Percentiles rank a stretch among this genome's conserved stretches.
Evolutionary conservation across 2,888 invertebrate genomes (phyloP).

Genomic region (Drosophila pseudotalamancana): DNA sequence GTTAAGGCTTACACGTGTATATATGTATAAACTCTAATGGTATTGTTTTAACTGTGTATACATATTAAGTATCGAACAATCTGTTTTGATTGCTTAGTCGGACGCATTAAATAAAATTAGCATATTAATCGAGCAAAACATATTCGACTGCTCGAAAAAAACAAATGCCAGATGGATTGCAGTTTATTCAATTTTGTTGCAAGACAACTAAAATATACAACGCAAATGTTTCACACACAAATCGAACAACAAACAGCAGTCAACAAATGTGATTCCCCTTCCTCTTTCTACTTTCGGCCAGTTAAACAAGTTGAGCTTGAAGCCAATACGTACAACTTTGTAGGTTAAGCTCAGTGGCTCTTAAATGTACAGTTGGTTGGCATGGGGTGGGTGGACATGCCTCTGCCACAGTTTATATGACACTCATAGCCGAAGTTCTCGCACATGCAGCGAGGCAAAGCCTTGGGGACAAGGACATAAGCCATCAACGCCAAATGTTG

Average conservation of each 20-base stretch:
- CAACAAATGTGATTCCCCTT: neutral
- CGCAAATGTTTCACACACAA: slow-evolving; percentile 5
- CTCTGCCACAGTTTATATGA: slow-evolving; percentile 22
- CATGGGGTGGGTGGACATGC: slow-evolving; percentile 10
- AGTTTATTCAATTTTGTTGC: neutral
- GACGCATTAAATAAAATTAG: neutral
- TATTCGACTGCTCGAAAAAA: neutral
- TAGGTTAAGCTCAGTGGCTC: slow-evolving; percentile 9
- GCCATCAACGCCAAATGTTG: slow-evolving; percentile 46
- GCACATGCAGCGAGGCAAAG: slow-evolving; percentile 20
- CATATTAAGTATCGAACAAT: neutral
- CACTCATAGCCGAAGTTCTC: slow-evolving; percentile 16
- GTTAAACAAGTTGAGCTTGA: slow-evolving; percentile 23
- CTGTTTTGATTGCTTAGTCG: neutral
- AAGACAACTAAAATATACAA: neutral
- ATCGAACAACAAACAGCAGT: neutral
- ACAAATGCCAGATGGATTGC: neutral
- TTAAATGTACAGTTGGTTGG: neutral
- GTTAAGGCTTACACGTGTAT: no score
- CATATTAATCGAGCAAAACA: neutral
- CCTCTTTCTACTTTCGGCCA: neutral
- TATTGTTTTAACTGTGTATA: neutral
- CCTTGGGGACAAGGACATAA: slow-evolving; percentile 42
- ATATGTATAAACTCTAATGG: no score
- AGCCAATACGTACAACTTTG: slow-evolving; percentile 22